Evolutionary conservation across 2,113 vertebrate species (phyloP), one percentile per base, ranked within the genome.

Genomic region (Lanius ludovicianus): DNA sequence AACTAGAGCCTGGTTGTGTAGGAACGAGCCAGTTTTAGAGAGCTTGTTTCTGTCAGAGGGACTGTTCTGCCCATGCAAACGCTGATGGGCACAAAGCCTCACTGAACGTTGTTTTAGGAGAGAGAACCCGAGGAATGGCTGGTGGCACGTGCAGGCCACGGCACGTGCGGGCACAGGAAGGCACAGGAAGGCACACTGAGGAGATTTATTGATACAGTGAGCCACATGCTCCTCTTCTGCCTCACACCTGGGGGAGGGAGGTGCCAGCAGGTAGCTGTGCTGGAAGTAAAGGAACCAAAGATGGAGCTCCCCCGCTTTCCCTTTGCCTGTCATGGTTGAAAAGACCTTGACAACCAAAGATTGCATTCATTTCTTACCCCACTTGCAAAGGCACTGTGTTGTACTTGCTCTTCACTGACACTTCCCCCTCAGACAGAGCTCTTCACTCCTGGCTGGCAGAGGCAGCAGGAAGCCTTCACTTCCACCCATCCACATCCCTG

Each of bases 161-260:
- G 25, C 84, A 80, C 3, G 0, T 30, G 42, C 6, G 4, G 27
- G 55, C 59, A 44, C 1, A 5, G 13, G 50, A 63, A 57, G 68
- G 49, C 53, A 39, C 5, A 2, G 13, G 50, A 63, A 57, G 68
- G 49, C 53, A 39, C 5, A 2, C 55, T 37, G 27, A 59, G 52
- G 9, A 70, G 35, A 8, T 52, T 68, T 68, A 50, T 75, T 85
- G 64, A 47, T 15, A 53, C 63, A 60, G 33, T 5, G 10, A 93
- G 75, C 52, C 55, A 76, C 7, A 1, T 73, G 50, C 35, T 83
- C 39, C 57, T 71, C 74, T 59, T 78, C 67, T 83, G 67, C n/a
- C 41, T 69, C 49, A 49, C 46, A 11, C 33, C 39, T 21, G 6
- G 55, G 56, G 27, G 49, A 71, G 47, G 57, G n/a, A 83, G 60